Evolutionary conservation across 2,797 vertebrate species (phyloP), one percentile per base, ranked within the genome.

Genomic region (Epinephelus coioides): DNA sequence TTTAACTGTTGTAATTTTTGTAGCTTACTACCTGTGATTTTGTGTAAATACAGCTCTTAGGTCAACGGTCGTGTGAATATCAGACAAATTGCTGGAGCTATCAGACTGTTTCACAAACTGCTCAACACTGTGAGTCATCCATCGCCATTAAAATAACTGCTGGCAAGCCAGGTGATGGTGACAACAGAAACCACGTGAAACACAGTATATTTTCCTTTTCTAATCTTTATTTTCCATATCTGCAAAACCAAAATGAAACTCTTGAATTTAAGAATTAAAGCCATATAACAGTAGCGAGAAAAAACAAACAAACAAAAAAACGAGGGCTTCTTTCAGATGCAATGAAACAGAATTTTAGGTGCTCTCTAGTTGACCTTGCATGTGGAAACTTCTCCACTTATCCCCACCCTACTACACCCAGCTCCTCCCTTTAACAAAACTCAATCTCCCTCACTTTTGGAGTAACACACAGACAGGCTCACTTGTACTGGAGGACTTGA

Each of bases 191-290:
- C 90, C 88, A 79, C 30, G 83, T 87, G 82, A 86, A 89, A 86
- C 69, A n/a, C 79, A 49, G 8, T 64, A 23, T 78, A 57, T 70
- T 64, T 83, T 79, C 56, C 55, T 77, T 56, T 43, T 60, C 51
- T 68, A 18, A 56, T 51, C 25, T 79, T 79, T 67, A 30, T 81
- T 76, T 72, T 89, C 73, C 78, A 88, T 89, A 89, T 85, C 86
- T 93, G 79, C 76, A 84, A 95, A 89, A 96, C 95, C 95, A 95
- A 96, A 96, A 93, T 17, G 54, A 90, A 91, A 86, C 85, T 90
- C 87, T 91, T 88, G 73, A 90, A 89, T 84, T 69, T 64, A 86
- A 87, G 85, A 93, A 70, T 74, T 81, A 84, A 94, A 95, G 95
- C 95, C 95, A 96, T 96, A 95, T 83, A 74, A 73, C 64, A 5